Percentiles rank a stretch among this genome's conserved stretches.
phyloP scores from a whole-genome alignment of 2,797 vertebrate genomes.

The Alauda arvensis region DNA sequence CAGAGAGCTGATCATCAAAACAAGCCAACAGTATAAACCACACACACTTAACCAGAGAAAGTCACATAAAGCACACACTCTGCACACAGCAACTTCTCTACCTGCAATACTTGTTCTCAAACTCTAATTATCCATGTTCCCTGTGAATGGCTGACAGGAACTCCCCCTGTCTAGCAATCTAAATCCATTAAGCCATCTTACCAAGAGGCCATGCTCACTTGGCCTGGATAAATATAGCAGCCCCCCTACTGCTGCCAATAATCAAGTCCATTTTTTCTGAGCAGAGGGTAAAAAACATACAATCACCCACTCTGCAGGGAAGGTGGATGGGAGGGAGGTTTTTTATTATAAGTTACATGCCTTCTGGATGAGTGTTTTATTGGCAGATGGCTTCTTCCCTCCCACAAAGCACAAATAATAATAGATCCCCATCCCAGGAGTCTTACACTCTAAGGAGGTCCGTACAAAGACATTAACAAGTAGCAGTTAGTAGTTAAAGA shows the following conservation, averaged over 20 bases:
- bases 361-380: conserved; percentile 60
- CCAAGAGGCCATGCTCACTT: conserved; percentile 45
- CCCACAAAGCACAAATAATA: conserved; percentile 49
- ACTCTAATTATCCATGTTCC: conserved; percentile 12
- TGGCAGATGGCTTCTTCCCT: conserved; percentile 48
- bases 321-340: not conserved
- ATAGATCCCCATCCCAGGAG: conserved; percentile 26
- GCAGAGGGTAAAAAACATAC: conserved; percentile 32
- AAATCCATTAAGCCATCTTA: conserved; percentile 44
- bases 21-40: not conserved
- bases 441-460: conserved; percentile 44
- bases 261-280: conserved; percentile 10
- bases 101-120: not conserved
- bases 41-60: not conserved
- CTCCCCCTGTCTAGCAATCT: not conserved
- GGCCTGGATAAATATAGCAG: conserved; percentile 46
- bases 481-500: conserved; percentile 47
- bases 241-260: conserved; percentile 34
- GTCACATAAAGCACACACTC: not conserved
- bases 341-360: conserved; percentile 55
- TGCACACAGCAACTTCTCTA: not conserved
- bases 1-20: not conserved
- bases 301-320: conserved; percentile 50
- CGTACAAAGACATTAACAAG: conserved; percentile 49
- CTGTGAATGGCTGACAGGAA: not conserved